Evolutionary conservation across 2,888 invertebrate genomes (phyloP).

Genomic region (Apodemia mormo): DNA sequence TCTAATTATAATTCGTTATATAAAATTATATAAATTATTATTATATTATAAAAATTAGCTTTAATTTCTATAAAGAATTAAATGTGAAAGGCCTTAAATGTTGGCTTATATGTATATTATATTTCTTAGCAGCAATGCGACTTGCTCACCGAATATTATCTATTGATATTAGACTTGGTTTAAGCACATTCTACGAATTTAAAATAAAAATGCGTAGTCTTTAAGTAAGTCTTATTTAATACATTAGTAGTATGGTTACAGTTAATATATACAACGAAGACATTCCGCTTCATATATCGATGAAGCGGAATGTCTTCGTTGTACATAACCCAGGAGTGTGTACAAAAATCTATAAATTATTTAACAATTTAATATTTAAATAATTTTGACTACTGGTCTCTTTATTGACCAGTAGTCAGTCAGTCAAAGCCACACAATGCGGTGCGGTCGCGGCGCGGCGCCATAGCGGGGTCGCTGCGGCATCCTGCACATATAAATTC

Average conservation of each 20-base stretch:
- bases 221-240: conserved; percentile 45
- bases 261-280: neutral
- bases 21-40: conserved; percentile 3
- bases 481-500: too few relatives aligned
- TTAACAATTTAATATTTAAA: too few relatives aligned
- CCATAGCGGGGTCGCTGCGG: too few relatives aligned
- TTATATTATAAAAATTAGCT: conserved; percentile 5
- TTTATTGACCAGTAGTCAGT: too few relatives aligned
- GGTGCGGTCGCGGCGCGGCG: too few relatives aligned
- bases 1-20: neutral
- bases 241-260: conserved; percentile 39
- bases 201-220: conserved; percentile 49
- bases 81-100: conserved; percentile 25
- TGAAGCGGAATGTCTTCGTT: too few relatives aligned
- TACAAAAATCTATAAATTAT: too few relatives aligned
- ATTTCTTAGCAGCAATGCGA: conserved; percentile 32
- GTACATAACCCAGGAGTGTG: too few relatives aligned
- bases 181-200: conserved; percentile 64
- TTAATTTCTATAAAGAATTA: conserved; percentile 5
- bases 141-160: conserved; percentile 36
- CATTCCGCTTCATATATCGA: too few relatives aligned
- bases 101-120: conserved; percentile 30
- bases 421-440: too few relatives aligned
- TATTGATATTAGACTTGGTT: conserved; percentile 28
- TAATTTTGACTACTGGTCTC: too few relatives aligned